Evolutionary conservation across 2,113 vertebrate species (phyloP), one percentile per base, ranked within the genome.

Genomic region (Aldabrachelys gigantea): DNA sequence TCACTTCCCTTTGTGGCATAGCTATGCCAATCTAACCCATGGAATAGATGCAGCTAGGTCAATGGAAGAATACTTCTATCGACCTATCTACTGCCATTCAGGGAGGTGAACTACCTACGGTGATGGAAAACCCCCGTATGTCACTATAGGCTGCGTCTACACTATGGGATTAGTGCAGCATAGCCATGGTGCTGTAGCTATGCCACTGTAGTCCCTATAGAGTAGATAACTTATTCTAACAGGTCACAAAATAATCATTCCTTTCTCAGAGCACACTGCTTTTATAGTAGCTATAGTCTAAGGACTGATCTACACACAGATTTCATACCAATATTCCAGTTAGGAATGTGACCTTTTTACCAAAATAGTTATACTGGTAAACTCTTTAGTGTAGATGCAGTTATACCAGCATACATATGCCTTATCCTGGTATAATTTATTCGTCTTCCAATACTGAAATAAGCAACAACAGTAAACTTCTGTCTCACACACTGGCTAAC

Each of bases 271-370:
- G 84, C 85, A 85, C 81, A 80, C 31, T 41, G n/a, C 24, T 93
- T 95, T 82, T 53, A n/a, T 94, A 94, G 93, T 89, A 95, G 96
- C 80, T 96, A 82, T 41, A 93, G 47, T 90, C 88, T 52, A 38
- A 87, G 86, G 85, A 47, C 50, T 92, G 31, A 76, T 91, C 89
- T 94, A 24, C 93, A 75, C 38, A 59, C 82, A 85, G 85, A 47
- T 41, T 41, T 92, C 65, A 79, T 83, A 52, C 75, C 65, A 59
- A 3, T 86, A 0, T 79, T 92, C 52, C 81, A 84, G 83, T 38
- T 50, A 13, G 47, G 47, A 65, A 75, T 94, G 65, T 94, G 89
- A 69, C 31, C 31, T 35, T 96, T 94, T 88, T 92, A 93, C 85
- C 89, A 91, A 83, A 94, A 88, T 69, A 89, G 53, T 85, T 84